Base-by-base conservation (phyloP, 2,888 invertebrate species). In the Lasioglossum zephyrum region DNA sequence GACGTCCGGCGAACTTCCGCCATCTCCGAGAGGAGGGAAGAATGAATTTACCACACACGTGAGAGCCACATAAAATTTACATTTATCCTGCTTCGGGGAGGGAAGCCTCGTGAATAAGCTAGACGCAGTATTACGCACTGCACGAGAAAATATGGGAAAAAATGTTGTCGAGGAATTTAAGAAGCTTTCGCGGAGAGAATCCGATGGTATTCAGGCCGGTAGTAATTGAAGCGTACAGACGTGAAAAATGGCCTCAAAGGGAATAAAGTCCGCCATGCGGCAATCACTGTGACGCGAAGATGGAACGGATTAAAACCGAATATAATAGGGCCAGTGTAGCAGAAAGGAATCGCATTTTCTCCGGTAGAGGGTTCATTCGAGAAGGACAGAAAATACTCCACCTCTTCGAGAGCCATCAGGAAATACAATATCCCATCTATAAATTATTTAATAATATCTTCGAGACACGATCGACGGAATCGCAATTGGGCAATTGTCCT, bases 231-330 rank as follows among this genome's bases (percentile, higher is more conserved):
- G 22, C n/a, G 36, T 39, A n/a, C 9, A 8, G 26, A 11, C 9
- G 60, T n/a, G 75, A 60, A 75, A 75, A 75, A 41, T 44, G n/a
- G 0, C 26, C 4, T 39, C n/a, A 44, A 60, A 57, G 74, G 53
- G 16, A 41, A n/a, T 4, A 57, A 47, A 47, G n/a, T 47, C 47
- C 22, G 76, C 16, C 44, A 16, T 49, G 47, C 66, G n/a, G 66
- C 47, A 66, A 77, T 77, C 63, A 16, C n/a, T n/a, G 36, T 6
- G 16, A 49, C 36, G 75, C 60, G 44, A 60, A 18, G 18, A n/a
- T n/a, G 47, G n/a, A 49, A 47, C 66, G 47, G 66, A 77, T 77
- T 66, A 69, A 77, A 47, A 47, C n/a, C 69, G 1, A 26, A 77
- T 77, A 49, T 22, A 66, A 66, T 36, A 18, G 18, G 18, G 4